These are phyloP conservation scores for Megalops atlanticus DNA, from an alignment of 2,113 vertebrate species.

Conservation along the genomic window DNA sequence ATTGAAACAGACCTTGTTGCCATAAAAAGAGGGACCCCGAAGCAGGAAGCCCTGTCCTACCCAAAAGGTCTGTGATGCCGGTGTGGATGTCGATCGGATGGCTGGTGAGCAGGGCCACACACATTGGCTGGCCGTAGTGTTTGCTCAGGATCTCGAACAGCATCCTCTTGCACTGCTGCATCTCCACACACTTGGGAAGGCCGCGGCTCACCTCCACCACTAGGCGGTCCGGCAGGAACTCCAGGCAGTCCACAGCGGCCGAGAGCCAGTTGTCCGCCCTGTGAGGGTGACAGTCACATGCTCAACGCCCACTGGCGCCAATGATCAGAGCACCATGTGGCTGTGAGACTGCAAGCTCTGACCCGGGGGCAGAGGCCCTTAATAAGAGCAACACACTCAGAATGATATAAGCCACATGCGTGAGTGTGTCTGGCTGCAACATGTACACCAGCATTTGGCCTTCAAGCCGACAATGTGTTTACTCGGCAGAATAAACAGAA, in stretches of 20 bases:
- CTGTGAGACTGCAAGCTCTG: not conserved
- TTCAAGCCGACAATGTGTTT: not conserved
- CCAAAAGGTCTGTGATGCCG: slow-evolving; percentile 89
- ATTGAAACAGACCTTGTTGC: too few relatives aligned
- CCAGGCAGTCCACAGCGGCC: slow-evolving; percentile 87
- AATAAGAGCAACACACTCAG: not conserved
- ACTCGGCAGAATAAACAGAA: not conserved
- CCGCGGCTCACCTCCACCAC: slow-evolving; percentile 92
- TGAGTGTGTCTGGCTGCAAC: not conserved
- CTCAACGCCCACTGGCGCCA: too few relatives aligned
- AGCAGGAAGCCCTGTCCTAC: slow-evolving; percentile 66
- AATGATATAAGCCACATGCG: not conserved
- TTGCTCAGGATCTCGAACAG: slow-evolving; percentile 82
- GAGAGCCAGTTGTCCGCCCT: slow-evolving; percentile 94
- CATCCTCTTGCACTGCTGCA: slow-evolving; percentile 77
- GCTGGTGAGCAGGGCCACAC: slow-evolving; percentile 81
- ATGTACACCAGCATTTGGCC: not conserved
- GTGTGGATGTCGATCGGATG: slow-evolving; percentile 88
- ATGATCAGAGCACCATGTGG: not conserved
- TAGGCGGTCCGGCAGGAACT: slow-evolving; percentile 87
- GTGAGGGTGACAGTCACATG: not conserved
- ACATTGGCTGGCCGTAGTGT: slow-evolving; percentile 78
- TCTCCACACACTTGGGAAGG: slow-evolving; percentile 75
- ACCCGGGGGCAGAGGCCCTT: too few relatives aligned
- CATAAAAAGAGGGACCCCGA: not conserved